These are phyloP conservation scores for Vandiemenella viatica DNA, from an alignment of 2,888 invertebrate genomes.

Conservation along the genomic window DNA sequence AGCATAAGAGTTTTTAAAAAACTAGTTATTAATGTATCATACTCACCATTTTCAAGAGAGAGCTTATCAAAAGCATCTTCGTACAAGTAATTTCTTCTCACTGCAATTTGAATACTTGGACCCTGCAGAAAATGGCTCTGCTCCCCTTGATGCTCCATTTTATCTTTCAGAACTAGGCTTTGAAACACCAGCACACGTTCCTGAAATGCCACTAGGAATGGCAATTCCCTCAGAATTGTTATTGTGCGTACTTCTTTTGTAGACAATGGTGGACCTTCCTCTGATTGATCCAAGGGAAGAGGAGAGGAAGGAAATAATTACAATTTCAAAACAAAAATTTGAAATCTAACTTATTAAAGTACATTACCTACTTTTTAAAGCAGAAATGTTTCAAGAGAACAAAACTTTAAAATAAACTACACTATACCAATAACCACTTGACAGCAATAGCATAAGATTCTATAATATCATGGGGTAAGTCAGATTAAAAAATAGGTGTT, in stretches of 20 bases:
- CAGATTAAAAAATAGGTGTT: too few species aligned
- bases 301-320: too few species aligned
- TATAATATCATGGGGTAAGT: too few species aligned
- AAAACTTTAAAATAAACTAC: too few species aligned
- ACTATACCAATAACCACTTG: too few species aligned
- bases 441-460: too few species aligned
- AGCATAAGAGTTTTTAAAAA: neutral
- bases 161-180: slow-evolving; percentile 48
- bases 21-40: neutral
- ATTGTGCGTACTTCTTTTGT: slow-evolving; percentile 76
- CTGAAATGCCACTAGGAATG: slow-evolving; percentile 85
- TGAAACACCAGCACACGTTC: slow-evolving; percentile 76
- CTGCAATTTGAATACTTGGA: slow-evolving; percentile 57
- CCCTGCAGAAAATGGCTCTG: slow-evolving; percentile 58
- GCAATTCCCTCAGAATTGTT: slow-evolving; percentile 79
- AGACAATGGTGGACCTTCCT: slow-evolving; percentile 70
- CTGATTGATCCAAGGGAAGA: too few species aligned
- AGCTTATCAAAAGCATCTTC: slow-evolving; percentile 95
- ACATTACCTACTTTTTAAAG: too few species aligned
- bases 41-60: slow-evolving; percentile 70
- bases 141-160: slow-evolving; percentile 58
- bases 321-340: slow-evolving; percentile 1
- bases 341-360: neutral
- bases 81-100: slow-evolving; percentile 84
- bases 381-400: too few species aligned